These are phyloP conservation scores for Pantala flavescens DNA, from an alignment of 1,140 invertebrate species.

Conservation along the genomic window DNA sequence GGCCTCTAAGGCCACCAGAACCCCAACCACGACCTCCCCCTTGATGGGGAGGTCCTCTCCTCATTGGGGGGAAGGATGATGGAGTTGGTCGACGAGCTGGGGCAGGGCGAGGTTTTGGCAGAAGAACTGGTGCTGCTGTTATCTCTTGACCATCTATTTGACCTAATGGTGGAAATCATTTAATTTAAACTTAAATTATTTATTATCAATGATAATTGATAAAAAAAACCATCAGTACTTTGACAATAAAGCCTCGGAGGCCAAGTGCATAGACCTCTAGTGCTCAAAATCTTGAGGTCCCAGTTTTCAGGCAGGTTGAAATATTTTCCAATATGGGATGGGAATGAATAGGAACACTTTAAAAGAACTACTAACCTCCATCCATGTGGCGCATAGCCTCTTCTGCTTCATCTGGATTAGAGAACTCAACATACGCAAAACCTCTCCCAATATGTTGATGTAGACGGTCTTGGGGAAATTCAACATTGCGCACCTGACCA, in stretches of 20 bases:
- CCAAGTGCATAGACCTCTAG: neutral
- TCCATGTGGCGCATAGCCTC: slow-evolving; percentile 99
- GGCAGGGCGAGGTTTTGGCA: neutral
- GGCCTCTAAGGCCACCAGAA: neutral
- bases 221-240: too few species aligned
- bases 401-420: slow-evolving; percentile 87
- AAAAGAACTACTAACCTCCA: slow-evolving; percentile 55
- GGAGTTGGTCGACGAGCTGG: neutral
- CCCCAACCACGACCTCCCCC: neutral
- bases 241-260: too few species aligned
- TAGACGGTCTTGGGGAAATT: slow-evolving; percentile 76
- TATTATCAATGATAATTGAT: too few species aligned
- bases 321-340: too few species aligned
- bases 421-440: slow-evolving; percentile 92
- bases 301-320: too few species aligned
- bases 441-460: slow-evolving; percentile 78
- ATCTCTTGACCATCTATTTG: slow-evolving; percentile 81
- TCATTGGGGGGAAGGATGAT: neutral
- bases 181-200: neutral
- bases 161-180: slow-evolving; percentile 25
- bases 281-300: too few species aligned
- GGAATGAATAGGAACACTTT: too few species aligned
- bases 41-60: neutral
- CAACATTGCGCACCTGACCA: slow-evolving; percentile 79
- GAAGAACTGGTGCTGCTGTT: slow-evolving; percentile 77